These are phyloP conservation scores for Microtus richardsoni DNA, from an alignment of 2,113 vertebrate species.

Conservation along the genomic window DNA sequence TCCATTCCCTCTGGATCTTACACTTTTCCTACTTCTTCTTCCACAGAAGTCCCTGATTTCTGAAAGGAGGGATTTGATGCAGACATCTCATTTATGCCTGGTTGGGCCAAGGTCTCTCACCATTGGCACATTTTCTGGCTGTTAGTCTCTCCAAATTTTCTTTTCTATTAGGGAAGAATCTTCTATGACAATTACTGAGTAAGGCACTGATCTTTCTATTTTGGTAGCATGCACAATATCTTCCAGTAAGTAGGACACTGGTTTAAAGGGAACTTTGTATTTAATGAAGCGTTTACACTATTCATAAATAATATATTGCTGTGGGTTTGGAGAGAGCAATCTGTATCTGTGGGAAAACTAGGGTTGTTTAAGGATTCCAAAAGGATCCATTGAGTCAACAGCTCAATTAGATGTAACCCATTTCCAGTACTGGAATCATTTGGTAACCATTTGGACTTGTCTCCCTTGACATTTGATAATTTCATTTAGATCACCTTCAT, in stretches of 20 bases:
- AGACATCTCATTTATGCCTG: not conserved
- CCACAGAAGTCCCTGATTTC: not conserved
- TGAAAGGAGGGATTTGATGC: not conserved
- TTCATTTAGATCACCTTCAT: not conserved
- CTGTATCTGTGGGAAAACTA: not conserved
- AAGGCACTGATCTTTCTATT: not conserved
- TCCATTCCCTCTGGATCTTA: not conserved
- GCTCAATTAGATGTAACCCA: not conserved
- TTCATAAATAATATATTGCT: not conserved
- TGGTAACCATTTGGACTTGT: not conserved
- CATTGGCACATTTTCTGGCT: not conserved
- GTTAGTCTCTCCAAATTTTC: not conserved
- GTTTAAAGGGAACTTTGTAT: not conserved
- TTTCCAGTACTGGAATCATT: not conserved
- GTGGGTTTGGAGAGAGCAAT: not conserved
- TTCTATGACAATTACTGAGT: not conserved
- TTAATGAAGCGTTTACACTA: accelerated
- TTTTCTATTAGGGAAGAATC: not conserved
- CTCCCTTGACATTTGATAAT: not conserved
- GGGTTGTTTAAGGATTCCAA: not conserved
- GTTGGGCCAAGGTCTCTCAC: not conserved
- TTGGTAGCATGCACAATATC: not conserved
- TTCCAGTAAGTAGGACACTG: not conserved
- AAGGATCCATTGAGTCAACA: not conserved
- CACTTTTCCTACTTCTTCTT: not conserved